Conservation (phyloP, 2,797 vertebrate species). For the Merluccius polli region DNA sequence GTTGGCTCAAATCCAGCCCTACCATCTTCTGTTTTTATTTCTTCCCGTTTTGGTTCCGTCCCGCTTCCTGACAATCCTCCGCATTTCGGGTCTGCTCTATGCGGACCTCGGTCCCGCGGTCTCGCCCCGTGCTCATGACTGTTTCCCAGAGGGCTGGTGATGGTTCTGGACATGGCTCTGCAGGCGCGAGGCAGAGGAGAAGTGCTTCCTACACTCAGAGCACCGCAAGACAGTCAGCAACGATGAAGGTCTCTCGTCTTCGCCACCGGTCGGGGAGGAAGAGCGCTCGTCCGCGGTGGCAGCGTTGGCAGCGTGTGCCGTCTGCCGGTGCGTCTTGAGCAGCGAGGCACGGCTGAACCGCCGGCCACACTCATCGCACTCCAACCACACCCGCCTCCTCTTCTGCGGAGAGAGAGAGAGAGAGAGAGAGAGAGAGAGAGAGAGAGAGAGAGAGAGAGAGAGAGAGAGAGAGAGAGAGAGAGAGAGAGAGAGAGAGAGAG, state of each 20-base stretch:
- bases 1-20: background rate
- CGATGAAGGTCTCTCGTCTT: background rate
- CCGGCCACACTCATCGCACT: conserved; percentile 71
- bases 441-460: no score
- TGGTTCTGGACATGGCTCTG: conserved; percentile 63
- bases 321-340: conserved; percentile 70
- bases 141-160: conserved; percentile 43
- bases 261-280: background rate
- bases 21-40: background rate
- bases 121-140: conserved; percentile 36
- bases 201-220: conserved; percentile 64
- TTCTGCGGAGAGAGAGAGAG: conserved; percentile 48
- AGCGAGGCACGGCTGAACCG: conserved; percentile 69
- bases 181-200: conserved; percentile 65
- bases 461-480: no score
- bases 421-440: background rate
- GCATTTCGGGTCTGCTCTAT: background rate
- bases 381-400: conserved; percentile 60
- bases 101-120: background rate
- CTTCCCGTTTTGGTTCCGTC: background rate
- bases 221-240: conserved; percentile 33
- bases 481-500: no score
- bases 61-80: background rate
- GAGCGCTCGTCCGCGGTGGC: conserved; percentile 2
- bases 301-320: conserved; percentile 43